Evolutionary conservation across 2,888 invertebrate species (phyloP), one percentile per base, ranked within the genome.

Genomic region (Cryptops parisi): DNA sequence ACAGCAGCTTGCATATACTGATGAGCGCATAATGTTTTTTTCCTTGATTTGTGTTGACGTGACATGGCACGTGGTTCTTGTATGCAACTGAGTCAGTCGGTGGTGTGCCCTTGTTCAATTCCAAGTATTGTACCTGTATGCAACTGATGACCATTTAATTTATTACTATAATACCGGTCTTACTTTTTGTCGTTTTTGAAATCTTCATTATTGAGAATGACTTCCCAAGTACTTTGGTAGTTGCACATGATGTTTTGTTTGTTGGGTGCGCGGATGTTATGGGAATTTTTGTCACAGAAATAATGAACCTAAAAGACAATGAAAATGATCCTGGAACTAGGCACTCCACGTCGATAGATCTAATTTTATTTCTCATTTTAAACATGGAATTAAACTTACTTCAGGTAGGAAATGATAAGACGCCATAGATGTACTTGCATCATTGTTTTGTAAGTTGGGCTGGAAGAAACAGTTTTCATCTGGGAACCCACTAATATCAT

Each of bases 191-290:
- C 23, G 27, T 19, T 48, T 21, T 5, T 21, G 12, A 48, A 27
- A 38, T 48, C 48, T 19, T 33, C 9, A 23, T 21, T 33, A 5
- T 33, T 21, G 33, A 12, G n/a, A 6, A 48, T 38, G 3, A 48
- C 48, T 48, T 48, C 38, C 48, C 48, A 48, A 21, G 48, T 19
- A 19, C 48, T 48, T 38, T 23, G 27, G 9, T 46, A n/a, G 22
- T 48, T 38, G 15, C 48, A 48, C 2, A 48, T 6, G n/a, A 15
- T 2, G n/a, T 48, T 48, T 6, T 48, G 48, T 17, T 27, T 48
- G 38, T 48, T 48, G 2, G 48, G 48, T 21, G 48, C 33, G 21
- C 21, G 33, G 33, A 6, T 6, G 38, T 48, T 48, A 22, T 48
- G 48, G n/a, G 27, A 33, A 19, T 25, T 48, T 21, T 33, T 38